phyloP scores from a whole-genome alignment of 2,888 invertebrate genomes.

The Magallana nippona region DNA sequence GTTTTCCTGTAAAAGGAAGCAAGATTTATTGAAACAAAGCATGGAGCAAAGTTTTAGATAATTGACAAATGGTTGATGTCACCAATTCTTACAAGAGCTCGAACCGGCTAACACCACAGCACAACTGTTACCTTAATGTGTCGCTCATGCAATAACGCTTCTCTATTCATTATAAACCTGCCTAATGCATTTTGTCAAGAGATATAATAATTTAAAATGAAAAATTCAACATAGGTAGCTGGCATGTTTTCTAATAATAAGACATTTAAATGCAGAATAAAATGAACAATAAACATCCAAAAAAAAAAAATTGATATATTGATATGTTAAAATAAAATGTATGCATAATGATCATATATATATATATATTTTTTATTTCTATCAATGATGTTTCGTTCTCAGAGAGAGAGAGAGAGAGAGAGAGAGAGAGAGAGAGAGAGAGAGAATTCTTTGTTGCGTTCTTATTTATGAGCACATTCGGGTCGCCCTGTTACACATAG shows the following conservation, averaged over 20 bases:
- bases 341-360: no score
- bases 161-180: not conserved
- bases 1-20: slow-evolving; percentile 21
- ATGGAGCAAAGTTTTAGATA: slow-evolving; percentile 1
- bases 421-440: slow-evolving; percentile 23
- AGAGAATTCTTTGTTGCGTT: not conserved
- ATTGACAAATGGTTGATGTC: slow-evolving; percentile 2
- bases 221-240: no score
- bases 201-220: no score
- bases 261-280: no score
- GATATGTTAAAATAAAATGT: no score
- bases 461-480: not conserved
- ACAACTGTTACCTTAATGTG: not conserved
- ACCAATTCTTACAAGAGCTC: not conserved
- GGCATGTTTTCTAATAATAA: no score
- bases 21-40: slow-evolving; percentile 1
- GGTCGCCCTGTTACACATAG: not conserved
- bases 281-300: no score
- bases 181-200: slow-evolving; percentile 19
- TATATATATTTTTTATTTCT: no score
- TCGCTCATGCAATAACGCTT: not conserved
- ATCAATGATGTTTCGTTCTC: no score
- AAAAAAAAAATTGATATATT: no score
- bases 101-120: not conserved
- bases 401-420: slow-evolving; percentile 17